phyloP scores from a whole-genome alignment of 2,888 invertebrate genomes.

The Drosophila macrothrix region DNA sequence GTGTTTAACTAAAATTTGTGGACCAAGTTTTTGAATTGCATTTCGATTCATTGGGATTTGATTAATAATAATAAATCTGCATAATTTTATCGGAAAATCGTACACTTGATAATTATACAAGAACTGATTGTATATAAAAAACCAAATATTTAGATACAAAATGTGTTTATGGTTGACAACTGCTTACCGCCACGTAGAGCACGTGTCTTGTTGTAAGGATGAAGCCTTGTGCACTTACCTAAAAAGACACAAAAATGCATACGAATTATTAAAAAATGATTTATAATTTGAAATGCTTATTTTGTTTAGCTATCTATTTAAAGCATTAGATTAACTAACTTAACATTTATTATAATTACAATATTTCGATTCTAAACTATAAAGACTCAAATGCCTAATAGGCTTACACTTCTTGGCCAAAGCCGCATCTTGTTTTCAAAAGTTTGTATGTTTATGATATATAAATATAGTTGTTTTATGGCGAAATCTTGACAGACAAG shows the following conservation, averaged over 20 bases:
- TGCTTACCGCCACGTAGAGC: constrained; percentile 72
- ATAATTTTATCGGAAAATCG: background rate
- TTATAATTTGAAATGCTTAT: background rate
- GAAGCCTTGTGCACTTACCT: constrained; percentile 81
- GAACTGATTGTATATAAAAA: background rate
- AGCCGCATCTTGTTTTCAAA: constrained; percentile 71
- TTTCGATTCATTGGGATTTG: background rate
- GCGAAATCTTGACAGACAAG: constrained; percentile 27
- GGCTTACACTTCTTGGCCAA: constrained; percentile 41
- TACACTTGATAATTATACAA: background rate
- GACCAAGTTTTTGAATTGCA: background rate
- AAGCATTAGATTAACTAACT: background rate
- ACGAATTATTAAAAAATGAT: constrained; percentile 28
- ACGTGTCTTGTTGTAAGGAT: constrained; percentile 69
- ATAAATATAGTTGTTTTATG: constrained; percentile 46
- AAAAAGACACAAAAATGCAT: constrained; percentile 54
- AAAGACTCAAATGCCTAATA: background rate
- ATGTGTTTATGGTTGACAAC: constrained; percentile 39
- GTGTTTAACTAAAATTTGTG: constrained; percentile 6
- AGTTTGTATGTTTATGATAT: constrained; percentile 38
- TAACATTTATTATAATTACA: background rate
- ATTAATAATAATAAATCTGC: too few species aligned
- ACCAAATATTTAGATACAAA: constrained; percentile 16
- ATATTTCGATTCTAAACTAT: background rate
- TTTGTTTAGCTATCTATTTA: background rate